Percentiles rank a stretch among this genome's conserved stretches.
These are phyloP conservation scores for Eurois occulta DNA, from an alignment of 2,888 invertebrate genomes.

Conservation along the genomic window DNA sequence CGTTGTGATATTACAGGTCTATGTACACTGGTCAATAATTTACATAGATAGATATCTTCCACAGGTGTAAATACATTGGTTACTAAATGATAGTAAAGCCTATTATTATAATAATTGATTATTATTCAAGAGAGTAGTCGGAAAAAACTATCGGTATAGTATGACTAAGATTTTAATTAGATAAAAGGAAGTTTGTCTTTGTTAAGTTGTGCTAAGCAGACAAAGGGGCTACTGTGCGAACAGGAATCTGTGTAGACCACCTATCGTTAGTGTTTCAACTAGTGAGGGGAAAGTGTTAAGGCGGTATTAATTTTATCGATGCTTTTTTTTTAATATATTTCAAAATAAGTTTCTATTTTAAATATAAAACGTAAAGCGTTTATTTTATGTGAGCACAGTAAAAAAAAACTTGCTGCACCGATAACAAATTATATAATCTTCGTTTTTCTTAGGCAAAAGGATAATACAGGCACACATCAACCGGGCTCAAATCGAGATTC, in stretches of 20 bases:
- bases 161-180: slow-evolving; percentile 55
- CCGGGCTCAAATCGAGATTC: not conserved
- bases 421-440: too few species aligned
- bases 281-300: slow-evolving; percentile 2
- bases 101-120: slow-evolving; percentile 62
- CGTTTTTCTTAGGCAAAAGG: not conserved
- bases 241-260: not conserved
- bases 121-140: slow-evolving; percentile 58
- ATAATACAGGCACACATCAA: too few species aligned
- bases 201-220: slow-evolving; percentile 9
- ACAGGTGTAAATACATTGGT: slow-evolving; percentile 73
- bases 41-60: slow-evolving; percentile 65
- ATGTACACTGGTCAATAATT: slow-evolving; percentile 52
- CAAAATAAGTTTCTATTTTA: not conserved
- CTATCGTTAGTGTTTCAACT: not conserved
- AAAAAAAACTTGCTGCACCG: too few species aligned
- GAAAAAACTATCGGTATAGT: slow-evolving; percentile 47
- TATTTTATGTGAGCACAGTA: not conserved
- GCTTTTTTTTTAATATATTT: not conserved
- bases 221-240: slow-evolving; percentile 27
- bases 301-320: not conserved
- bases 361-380: not conserved
- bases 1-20: slow-evolving; percentile 1
- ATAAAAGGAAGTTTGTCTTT: slow-evolving; percentile 21
- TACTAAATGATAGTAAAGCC: slow-evolving; percentile 65